Evolutionary conservation across 2,888 invertebrate genomes (phyloP).

Genomic region (Lamellibrachia columna): DNA sequence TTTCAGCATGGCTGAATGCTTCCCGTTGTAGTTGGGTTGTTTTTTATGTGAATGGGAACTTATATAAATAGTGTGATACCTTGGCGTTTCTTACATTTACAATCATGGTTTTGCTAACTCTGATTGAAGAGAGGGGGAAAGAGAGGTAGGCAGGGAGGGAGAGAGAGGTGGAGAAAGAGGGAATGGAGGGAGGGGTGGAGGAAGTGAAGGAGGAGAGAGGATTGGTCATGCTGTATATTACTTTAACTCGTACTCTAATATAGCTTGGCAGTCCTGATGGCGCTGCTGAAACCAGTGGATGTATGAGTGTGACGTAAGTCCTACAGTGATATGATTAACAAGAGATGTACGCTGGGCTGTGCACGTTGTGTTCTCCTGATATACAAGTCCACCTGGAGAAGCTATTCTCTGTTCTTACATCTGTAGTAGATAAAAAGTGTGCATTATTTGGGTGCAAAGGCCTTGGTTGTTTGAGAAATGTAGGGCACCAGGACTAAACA

Average conservation of each 20-base stretch:
- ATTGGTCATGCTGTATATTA: background rate
- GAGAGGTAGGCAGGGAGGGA: background rate
- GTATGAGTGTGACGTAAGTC: too few species aligned
- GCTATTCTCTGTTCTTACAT: background rate
- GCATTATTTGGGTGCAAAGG: background rate
- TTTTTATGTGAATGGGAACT: too few species aligned
- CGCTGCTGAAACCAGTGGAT: background rate
- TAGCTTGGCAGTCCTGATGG: background rate
- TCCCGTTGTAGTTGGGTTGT: too few species aligned
- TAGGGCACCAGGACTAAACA: background rate
- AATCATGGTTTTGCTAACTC: too few species aligned
- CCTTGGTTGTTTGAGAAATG: background rate
- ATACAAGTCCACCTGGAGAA: background rate
- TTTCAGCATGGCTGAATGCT: too few species aligned
- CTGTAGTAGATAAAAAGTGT: background rate
- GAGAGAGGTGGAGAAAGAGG: background rate
- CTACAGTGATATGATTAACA: background rate
- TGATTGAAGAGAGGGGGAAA: background rate
- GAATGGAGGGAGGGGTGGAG: background rate
- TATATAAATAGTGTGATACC: too few species aligned
- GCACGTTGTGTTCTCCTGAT: background rate
- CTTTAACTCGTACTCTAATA: background rate
- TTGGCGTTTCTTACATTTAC: too few species aligned
- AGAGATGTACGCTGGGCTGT: background rate
- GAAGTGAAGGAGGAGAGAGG: background rate